Percentiles rank a stretch among this genome's conserved stretches.
Evolutionary conservation across 1,140 invertebrate genomes (phyloP).

Genomic region (Mizuhopecten yessoensis): DNA sequence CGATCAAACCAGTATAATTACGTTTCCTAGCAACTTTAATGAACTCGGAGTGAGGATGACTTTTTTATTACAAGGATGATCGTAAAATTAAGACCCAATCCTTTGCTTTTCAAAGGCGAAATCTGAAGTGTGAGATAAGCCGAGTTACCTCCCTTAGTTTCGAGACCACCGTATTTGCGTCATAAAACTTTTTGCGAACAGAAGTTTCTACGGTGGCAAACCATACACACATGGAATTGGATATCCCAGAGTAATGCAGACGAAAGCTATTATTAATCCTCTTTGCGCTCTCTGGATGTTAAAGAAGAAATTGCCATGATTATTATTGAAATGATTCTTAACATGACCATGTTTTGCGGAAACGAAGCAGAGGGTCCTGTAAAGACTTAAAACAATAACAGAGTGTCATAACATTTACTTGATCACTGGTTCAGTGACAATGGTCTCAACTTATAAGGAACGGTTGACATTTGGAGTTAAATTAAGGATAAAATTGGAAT

Average conservation of each 20-base stretch:
- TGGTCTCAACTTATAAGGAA: too few species aligned
- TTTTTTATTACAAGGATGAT: slow-evolving; percentile 50
- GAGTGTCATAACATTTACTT: too few species aligned
- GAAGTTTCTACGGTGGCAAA: not conserved
- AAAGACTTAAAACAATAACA: too few species aligned
- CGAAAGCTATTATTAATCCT: too few species aligned
- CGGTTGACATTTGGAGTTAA: too few species aligned
- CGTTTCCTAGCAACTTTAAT: slow-evolving; percentile 52
- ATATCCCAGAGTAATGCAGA: not conserved
- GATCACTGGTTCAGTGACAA: too few species aligned
- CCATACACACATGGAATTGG: not conserved
- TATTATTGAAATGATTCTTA: too few species aligned
- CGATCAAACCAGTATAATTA: slow-evolving; percentile 46
- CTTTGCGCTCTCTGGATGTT: too few species aligned
- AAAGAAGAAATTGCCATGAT: too few species aligned
- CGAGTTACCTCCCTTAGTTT: slow-evolving; percentile 35
- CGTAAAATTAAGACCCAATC: slow-evolving; percentile 35
- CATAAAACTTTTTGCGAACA: not conserved
- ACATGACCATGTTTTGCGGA: too few species aligned
- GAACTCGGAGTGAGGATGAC: slow-evolving; percentile 41
- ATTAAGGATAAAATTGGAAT: too few species aligned
- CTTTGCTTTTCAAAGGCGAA: slow-evolving; percentile 4
- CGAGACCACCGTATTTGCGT: slow-evolving; percentile 38
- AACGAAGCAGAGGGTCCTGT: too few species aligned
- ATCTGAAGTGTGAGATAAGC: slow-evolving; percentile 1